Percentiles rank a stretch among this genome's conserved stretches.
Conservation (phyloP, 1,140 invertebrate species). For the Polypedilum vanderplanki region DNA sequence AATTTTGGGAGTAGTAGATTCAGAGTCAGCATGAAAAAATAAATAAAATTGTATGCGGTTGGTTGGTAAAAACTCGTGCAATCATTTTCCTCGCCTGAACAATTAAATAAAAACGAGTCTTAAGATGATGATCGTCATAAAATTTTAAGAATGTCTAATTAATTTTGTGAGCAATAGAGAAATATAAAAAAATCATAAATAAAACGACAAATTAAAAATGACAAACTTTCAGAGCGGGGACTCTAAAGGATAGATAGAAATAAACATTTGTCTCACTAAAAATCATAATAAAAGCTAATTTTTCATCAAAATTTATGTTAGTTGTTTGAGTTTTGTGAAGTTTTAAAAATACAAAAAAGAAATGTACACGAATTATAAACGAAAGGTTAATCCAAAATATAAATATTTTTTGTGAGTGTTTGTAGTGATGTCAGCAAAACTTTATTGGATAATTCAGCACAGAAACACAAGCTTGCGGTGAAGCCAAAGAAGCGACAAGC, state of each 20-base stretch:
- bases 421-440: slow-evolving; percentile 42
- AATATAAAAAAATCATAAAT: too few relatives aligned
- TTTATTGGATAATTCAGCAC: slow-evolving; percentile 64
- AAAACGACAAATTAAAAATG: background rate
- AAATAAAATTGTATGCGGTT: too few relatives aligned
- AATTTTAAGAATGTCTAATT: too few relatives aligned
- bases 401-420: slow-evolving; percentile 44
- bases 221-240: background rate
- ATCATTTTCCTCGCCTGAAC: too few relatives aligned
- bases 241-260: background rate
- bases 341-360: background rate
- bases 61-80: too few relatives aligned
- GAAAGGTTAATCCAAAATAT: slow-evolving; percentile 53
- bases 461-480: slow-evolving; percentile 65
- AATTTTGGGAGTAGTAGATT: too few relatives aligned
- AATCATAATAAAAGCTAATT: slow-evolving; percentile 15
- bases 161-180: too few relatives aligned
- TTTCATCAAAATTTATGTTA: slow-evolving; percentile 31
- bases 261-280: background rate
- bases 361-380: slow-evolving; percentile 41
- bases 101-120: too few relatives aligned
- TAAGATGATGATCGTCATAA: too few relatives aligned
- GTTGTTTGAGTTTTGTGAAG: slow-evolving; percentile 37
- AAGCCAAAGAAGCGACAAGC: slow-evolving; percentile 59
- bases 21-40: too few relatives aligned